Evolutionary conservation across 2,797 vertebrate species (phyloP).

Genomic region (Lepilemur septentrionalis): DNA sequence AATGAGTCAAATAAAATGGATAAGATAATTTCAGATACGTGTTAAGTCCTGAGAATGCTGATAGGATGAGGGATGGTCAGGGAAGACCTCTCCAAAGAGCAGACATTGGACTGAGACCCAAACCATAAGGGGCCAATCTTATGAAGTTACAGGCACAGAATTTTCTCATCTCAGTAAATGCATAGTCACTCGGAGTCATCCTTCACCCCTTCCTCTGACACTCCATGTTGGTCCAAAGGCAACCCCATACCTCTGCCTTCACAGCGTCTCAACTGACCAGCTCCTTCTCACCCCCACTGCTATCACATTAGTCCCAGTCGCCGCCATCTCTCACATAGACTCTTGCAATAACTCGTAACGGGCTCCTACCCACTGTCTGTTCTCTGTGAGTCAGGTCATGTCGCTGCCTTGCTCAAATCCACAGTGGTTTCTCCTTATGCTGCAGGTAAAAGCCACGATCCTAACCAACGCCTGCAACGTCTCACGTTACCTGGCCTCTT

Average conservation of each 20-base stretch:
- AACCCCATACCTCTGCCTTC: neutral
- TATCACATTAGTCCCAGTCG: neutral
- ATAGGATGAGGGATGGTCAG: neutral
- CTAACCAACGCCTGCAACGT: neutral
- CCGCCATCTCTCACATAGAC: neutral
- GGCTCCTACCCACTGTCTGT: neutral
- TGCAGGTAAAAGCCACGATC: neutral
- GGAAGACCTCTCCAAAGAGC: neutral
- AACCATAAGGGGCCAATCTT: neutral
- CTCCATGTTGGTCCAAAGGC: neutral
- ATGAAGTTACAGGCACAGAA: neutral
- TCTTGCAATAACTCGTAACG: neutral
- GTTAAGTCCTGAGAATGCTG: neutral
- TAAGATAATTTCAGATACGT: neutral
- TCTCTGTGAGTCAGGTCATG: neutral
- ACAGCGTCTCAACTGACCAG: neutral
- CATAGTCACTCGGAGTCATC: no score
- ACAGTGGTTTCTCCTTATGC: neutral
- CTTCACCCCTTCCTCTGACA: neutral
- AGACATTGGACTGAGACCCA: neutral
- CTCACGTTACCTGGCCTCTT: neutral
- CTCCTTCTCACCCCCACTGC: neutral
- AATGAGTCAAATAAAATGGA: neutral
- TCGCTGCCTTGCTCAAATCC: neutral
- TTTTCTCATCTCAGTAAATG: neutral